Percentiles rank a stretch among this genome's conserved stretches.
These are phyloP conservation scores for Sinocyclocheilus anophthalmus DNA, from an alignment of 2,113 vertebrate species.

Conservation along the genomic window DNA sequence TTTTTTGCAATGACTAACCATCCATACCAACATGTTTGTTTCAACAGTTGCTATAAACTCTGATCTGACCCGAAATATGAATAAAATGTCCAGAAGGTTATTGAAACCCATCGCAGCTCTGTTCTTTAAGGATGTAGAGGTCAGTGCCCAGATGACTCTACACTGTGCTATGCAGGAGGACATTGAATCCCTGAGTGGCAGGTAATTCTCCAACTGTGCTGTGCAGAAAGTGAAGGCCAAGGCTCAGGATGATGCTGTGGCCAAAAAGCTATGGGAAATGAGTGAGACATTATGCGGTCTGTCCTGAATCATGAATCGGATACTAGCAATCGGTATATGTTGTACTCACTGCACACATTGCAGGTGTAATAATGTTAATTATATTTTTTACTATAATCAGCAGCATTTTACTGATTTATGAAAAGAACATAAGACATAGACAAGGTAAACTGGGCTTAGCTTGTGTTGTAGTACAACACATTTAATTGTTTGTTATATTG, in stretches of 20 bases:
- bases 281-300: constrained; percentile 67
- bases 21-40: neutral
- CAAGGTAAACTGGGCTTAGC: too few species aligned
- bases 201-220: constrained; percentile 67
- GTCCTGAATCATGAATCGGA: constrained; percentile 27
- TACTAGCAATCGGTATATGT: neutral
- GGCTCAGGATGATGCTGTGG: constrained; percentile 62
- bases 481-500: too few species aligned
- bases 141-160: constrained; percentile 76
- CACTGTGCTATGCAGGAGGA: constrained; percentile 75
- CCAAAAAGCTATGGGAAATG: constrained; percentile 71
- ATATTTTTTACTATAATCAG: neutral
- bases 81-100: constrained; percentile 62
- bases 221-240: constrained; percentile 55
- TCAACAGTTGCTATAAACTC: constrained; percentile 60
- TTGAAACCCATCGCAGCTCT: constrained; percentile 69
- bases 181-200: constrained; percentile 64
- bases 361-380: neutral
- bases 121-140: constrained; percentile 67
- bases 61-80: constrained; percentile 65
- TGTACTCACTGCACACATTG: neutral
- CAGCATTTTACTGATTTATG: too few species aligned
- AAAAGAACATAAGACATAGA: too few species aligned
- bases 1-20: neutral
- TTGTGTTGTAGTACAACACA: too few species aligned